Evolutionary conservation across 1,140 invertebrate genomes (phyloP), one percentile per base, ranked within the genome.

Genomic region (Trichonephila inaurata): DNA sequence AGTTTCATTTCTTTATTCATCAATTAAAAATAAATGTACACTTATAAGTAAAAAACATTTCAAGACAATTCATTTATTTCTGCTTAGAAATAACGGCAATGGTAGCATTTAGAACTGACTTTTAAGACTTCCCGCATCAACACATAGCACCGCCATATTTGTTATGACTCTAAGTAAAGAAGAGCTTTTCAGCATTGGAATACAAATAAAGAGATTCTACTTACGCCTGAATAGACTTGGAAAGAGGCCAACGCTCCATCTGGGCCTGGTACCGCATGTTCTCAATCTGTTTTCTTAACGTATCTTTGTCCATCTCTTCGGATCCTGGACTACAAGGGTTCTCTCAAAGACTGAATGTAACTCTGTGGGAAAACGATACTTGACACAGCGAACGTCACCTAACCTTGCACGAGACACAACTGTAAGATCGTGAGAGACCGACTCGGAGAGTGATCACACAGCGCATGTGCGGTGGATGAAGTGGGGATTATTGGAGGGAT

Each of bases 201-300:
- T 40, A 81, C 21, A 66, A 82, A 58, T 89, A n/a, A 51, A 87
- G 21, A 16, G 69, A 69, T 21, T 28, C 21, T 66, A 98, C 98
- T 98, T 97, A 99, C 98, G 98, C 98, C 95, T 98, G 97, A 96
- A 99, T 98, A 96, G 98, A 98, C 96, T 98, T 98, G 95, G 98
- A 98, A 94, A 99, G 96, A 87, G 98, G 98, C 98, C 98, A 98
- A 96, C 98, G 97, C 96, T 99, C 98, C 98, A 99, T 99, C 95
- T 98, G 97, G 93, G 98, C 98, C 96, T 99, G 98, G 96, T 98
- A 98, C 96, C 98, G 98, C 98, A 99, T 98, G 96, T 98, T 98
- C 96, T 99, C 98, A 96, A 99, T 99, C 97, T 99, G 98, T 97
- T 98, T 98, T 97, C 98, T 98, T 96, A 99, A 96, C 97, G 98